A percentile compares a stretch with the other conserved stretches of the same genome.
Conservation (phyloP, 2,888 invertebrate species). For the Dexiosoma caninum region DNA sequence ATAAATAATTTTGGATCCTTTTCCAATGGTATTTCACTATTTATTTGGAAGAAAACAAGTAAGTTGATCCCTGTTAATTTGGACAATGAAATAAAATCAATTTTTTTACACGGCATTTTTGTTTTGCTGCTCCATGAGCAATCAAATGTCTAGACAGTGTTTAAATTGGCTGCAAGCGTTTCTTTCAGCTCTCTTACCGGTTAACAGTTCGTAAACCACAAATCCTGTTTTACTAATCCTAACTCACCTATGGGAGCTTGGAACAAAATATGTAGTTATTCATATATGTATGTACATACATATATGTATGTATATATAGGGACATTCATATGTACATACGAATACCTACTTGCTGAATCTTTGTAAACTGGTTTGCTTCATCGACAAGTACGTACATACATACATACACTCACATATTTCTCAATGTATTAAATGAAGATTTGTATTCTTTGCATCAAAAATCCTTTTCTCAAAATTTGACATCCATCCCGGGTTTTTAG, state of each 20-base stretch:
- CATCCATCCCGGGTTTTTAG: not conserved
- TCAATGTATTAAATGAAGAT: not conserved
- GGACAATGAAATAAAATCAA: slow-evolving; percentile 22
- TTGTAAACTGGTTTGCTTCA: slow-evolving; percentile 30
- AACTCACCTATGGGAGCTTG: slow-evolving; percentile 8
- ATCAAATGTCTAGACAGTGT: slow-evolving; percentile 55
- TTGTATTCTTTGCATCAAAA: too few relatives aligned
- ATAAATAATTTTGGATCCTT: not conserved
- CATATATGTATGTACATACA: too few relatives aligned
- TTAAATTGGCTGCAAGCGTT: slow-evolving; percentile 10
- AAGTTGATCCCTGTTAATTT: slow-evolving; percentile 5
- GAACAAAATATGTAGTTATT: not conserved
- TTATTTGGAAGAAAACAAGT: slow-evolving; percentile 17
- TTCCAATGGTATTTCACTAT: not conserved
- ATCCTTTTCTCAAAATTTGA: not conserved
- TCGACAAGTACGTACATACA: not conserved
- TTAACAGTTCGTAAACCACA: not conserved
- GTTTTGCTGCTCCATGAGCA: slow-evolving; percentile 11
- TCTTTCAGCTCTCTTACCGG: not conserved
- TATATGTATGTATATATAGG: too few relatives aligned
- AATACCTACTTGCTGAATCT: not conserved
- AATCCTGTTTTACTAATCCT: slow-evolving; percentile 43
- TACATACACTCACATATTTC: not conserved
- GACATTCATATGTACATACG: too few relatives aligned
- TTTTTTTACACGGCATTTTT: slow-evolving; percentile 15